These are phyloP conservation scores for Takifugu rubripes DNA, from an alignment of 2,797 vertebrate genomes.

Conservation along the genomic window DNA sequence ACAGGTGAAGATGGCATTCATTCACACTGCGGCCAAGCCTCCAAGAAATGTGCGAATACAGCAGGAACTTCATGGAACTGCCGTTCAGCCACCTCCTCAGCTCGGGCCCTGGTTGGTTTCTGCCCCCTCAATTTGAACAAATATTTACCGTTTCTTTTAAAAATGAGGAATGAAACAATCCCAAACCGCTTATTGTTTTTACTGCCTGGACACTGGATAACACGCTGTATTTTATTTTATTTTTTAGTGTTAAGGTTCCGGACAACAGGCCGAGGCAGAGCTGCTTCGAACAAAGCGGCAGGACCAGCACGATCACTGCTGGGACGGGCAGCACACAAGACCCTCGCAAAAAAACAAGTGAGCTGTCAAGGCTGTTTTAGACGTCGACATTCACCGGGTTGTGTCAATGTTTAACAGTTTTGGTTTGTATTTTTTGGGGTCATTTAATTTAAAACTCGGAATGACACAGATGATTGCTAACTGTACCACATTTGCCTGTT, in stretches of 20 bases:
- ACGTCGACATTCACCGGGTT: no score
- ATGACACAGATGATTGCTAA: background rate
- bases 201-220: background rate
- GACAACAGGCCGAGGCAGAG: slow-evolving; percentile 57
- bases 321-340: slow-evolving; percentile 63
- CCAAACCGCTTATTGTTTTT: no score
- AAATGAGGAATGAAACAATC: no score
- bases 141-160: no score
- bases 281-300: slow-evolving; percentile 40
- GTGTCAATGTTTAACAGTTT: background rate
- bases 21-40: slow-evolving; percentile 83
- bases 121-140: no score
- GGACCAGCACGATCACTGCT: slow-evolving; percentile 40
- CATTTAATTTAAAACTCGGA: background rate
- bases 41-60: slow-evolving; percentile 77
- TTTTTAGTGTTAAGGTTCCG: slow-evolving; percentile 51
- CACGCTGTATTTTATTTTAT: background rate
- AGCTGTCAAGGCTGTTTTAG: slow-evolving; percentile 27
- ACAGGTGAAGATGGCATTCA: slow-evolving; percentile 86
- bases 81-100: slow-evolving; percentile 64
- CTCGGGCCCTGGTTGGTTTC: slow-evolving; percentile 71
- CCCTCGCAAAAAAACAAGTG: slow-evolving; percentile 81
- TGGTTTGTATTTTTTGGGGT: background rate
- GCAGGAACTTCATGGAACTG: slow-evolving; percentile 80
- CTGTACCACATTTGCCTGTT: background rate